A percentile compares a stretch with the other conserved stretches of the same genome.
phyloP scores from a whole-genome alignment of 2,888 invertebrate genomes.

The Dyspetes luteomarginatus region DNA sequence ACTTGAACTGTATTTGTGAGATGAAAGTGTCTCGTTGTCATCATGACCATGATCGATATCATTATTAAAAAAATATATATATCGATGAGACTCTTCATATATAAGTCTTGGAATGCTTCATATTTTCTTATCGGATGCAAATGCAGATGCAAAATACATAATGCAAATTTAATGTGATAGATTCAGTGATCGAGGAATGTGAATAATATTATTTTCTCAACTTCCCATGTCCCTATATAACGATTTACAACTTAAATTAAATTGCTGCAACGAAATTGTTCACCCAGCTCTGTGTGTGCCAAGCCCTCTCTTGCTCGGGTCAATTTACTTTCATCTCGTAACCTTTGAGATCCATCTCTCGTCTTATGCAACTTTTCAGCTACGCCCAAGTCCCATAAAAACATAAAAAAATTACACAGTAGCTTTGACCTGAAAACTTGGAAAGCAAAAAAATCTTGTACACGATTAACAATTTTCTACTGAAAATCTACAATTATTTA shows the following conservation, averaged over 20 bases:
- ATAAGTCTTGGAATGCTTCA: background rate
- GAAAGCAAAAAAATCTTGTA: background rate
- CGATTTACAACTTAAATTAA: background rate
- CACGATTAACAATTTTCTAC: constrained; percentile 5
- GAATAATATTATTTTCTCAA: constrained; percentile 7
- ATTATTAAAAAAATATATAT: background rate
- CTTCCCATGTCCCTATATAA: constrained; percentile 15
- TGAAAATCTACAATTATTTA: constrained; percentile 8
- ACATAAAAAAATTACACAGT: constrained; percentile 3
- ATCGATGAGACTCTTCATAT: background rate
- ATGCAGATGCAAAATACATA: background rate
- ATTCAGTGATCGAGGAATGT: background rate
- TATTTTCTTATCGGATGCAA: constrained; percentile 2
- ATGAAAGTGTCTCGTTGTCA: no score
- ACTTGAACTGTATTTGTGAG: no score
- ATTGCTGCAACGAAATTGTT: constrained; percentile 28
- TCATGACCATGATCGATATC: background rate
- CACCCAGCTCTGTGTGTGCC: constrained; percentile 13
- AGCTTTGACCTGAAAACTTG: background rate
- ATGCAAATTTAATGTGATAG: background rate
- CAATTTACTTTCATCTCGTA: constrained; percentile 78
- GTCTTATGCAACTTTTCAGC: constrained; percentile 67
- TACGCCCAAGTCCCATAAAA: constrained; percentile 28
- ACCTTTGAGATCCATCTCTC: constrained; percentile 73
- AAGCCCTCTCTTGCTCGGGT: constrained; percentile 61